Percentiles rank a stretch among this genome's conserved stretches.
phyloP scores from a whole-genome alignment of 2,797 vertebrate genomes.

The Melanotaenia pygmaea region DNA sequence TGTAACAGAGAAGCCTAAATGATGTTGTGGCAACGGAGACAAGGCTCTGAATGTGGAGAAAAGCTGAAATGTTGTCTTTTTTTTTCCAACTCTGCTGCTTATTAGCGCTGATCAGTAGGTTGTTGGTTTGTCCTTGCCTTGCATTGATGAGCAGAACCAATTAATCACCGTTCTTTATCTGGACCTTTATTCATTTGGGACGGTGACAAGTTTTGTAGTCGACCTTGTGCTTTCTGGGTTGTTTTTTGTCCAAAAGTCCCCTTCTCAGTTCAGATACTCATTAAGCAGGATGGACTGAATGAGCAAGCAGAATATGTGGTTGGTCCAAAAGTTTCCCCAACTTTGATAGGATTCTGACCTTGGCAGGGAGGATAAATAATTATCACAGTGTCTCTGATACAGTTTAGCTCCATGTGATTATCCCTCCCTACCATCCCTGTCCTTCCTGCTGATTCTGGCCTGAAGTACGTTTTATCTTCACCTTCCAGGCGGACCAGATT shows the following conservation, averaged over 20 bases:
- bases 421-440: constrained; percentile 47
- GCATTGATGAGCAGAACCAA: constrained; percentile 61
- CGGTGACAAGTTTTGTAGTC: constrained; percentile 37
- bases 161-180: constrained; percentile 77
- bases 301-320: constrained; percentile 14
- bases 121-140: constrained; percentile 63
- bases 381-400: constrained; percentile 67
- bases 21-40: constrained; percentile 39
- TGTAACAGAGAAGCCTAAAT: constrained; percentile 44
- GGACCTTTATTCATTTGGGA: constrained; percentile 68
- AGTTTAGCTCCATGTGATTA: constrained; percentile 69
- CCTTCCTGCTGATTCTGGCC: constrained; percentile 74
- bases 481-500: constrained; percentile 79
- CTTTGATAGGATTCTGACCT: constrained; percentile 60
- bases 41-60: constrained; percentile 14
- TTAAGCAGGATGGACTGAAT: constrained; percentile 6
- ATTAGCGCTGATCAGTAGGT: constrained; percentile 49
- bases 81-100: constrained; percentile 24
- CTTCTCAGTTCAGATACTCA: constrained; percentile 23
- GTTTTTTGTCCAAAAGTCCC: constrained; percentile 2
- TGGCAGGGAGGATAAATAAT: constrained; percentile 71
- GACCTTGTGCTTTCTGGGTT: constrained; percentile 63
- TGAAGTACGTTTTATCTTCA: constrained; percentile 76
- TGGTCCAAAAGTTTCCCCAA: constrained; percentile 49
- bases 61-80: constrained; percentile 47